Evolutionary conservation across 1,140 invertebrate species (phyloP).

Genomic region (Anthonomus grandis): DNA sequence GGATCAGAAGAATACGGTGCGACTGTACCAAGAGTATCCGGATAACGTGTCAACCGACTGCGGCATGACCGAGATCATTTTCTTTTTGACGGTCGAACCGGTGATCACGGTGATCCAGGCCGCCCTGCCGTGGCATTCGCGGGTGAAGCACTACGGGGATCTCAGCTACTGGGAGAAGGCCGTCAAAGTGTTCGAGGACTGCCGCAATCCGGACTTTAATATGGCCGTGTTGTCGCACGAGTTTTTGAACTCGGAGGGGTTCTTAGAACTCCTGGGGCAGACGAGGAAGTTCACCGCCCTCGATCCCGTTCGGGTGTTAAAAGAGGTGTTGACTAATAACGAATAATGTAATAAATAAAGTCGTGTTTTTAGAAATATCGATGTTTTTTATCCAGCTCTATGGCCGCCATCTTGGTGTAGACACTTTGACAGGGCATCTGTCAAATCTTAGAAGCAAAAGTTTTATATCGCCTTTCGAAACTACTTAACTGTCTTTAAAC

Average conservation of each 20-base stretch:
- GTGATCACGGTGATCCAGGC: constrained; percentile 29
- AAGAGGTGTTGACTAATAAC: neutral
- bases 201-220: constrained; percentile 31
- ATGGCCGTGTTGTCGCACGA: constrained; percentile 35
- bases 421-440: no score
- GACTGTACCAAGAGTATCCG: constrained; percentile 8
- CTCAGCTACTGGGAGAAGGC: constrained; percentile 33
- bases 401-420: no score
- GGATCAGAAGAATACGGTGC: neutral
- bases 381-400: no score
- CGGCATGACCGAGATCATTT: constrained; percentile 11
- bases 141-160: constrained; percentile 29
- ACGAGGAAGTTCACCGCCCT: constrained; percentile 31
- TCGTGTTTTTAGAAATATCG: no score
- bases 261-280: constrained; percentile 27
- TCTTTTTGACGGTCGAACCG: constrained; percentile 35
- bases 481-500: no score
- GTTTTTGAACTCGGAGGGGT: constrained; percentile 32
- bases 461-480: no score
- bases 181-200: constrained; percentile 28
- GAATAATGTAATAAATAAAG: constrained; percentile 12
- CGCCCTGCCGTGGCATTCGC: constrained; percentile 36
- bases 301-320: constrained; percentile 19
- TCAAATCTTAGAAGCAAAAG: no score
- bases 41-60: constrained; percentile 13